Evolutionary conservation across 2,797 vertebrate species (phyloP), one percentile per base, ranked within the genome.

Genomic region (Acanthurus leucopareius): DNA sequence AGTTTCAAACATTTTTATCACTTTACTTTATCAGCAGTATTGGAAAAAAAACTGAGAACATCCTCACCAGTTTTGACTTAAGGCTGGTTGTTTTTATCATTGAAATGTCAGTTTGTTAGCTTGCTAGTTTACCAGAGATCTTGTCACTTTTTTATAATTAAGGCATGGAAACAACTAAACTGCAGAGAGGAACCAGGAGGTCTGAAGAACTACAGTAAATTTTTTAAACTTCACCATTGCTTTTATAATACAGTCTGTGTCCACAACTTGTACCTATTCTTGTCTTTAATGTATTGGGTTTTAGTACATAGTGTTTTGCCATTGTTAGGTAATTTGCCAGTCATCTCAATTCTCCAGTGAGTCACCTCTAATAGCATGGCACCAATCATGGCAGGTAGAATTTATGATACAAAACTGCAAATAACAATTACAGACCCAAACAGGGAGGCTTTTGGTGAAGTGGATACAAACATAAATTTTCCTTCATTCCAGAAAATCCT

Each of bases 391-490:
- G n/a, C 25, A 35, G 66, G 44, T 22, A 25, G 62, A 58, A 67
- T 79, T 84, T 61, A 42, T 76, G 42, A 62, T 59, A 15, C 42
- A 35, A 35, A 56, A 20, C 38, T 63, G 42, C 61, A 78, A 63
- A 82, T 15, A 66, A 5, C n/a, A 16, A 22, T 28, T 38, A 49
- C 56, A 44, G 35, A 48, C 1, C 10, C 59, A 77, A 63, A 61
- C 63, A 17, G 14, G 7, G 49, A 20, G 4, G 11, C 47, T 54
- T 5, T 63, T 42, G 57, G 40, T 22, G 64, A 5, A n/a, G 20
- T 48, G 52, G 77, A 58, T 45, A 54, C 63, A 77, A 57, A 45
- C 19, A 67, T 22, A 59, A 0, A 20, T 62, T 74, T 62, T 32
- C 32, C 14, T 0, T 1, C 62, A 17, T 63, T 58, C 49, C 28